Evolutionary conservation across 2,113 vertebrate species (phyloP).

Genomic region (Gorsachius goisagi): DNA sequence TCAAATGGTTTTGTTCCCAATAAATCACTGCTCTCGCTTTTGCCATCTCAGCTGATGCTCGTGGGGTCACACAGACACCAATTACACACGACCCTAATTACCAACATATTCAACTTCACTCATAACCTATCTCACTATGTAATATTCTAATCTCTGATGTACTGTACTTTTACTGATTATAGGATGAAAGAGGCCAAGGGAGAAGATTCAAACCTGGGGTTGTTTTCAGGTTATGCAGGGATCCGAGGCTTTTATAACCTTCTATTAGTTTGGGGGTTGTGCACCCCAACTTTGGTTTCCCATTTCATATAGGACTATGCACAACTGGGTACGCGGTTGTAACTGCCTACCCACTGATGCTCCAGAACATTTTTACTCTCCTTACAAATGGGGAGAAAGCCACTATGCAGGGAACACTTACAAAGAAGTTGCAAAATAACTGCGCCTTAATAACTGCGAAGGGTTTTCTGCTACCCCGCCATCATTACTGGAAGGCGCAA

Average conservation of each 20-base stretch:
- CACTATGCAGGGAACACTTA: background rate
- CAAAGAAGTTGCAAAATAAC: background rate
- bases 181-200: background rate
- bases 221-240: accelerated
- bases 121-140: background rate
- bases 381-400: background rate
- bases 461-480: background rate
- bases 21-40: background rate
- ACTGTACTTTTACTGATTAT: accelerated
- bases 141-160: background rate
- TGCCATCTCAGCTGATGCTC: background rate
- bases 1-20: background rate
- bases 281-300: background rate
- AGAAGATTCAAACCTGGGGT: background rate
- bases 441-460: background rate
- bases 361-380: background rate
- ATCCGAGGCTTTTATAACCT: background rate
- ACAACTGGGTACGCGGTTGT: background rate
- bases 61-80: background rate
- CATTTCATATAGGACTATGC: background rate
- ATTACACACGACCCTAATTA: too few relatives aligned
- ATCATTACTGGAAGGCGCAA: accelerated
- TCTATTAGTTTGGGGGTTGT: background rate
- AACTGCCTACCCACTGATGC: background rate
- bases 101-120: background rate